Percentiles rank a stretch among this genome's conserved stretches.
Evolutionary conservation across 2,888 invertebrate genomes (phyloP).

Genomic region (Andrena bicolor): DNA sequence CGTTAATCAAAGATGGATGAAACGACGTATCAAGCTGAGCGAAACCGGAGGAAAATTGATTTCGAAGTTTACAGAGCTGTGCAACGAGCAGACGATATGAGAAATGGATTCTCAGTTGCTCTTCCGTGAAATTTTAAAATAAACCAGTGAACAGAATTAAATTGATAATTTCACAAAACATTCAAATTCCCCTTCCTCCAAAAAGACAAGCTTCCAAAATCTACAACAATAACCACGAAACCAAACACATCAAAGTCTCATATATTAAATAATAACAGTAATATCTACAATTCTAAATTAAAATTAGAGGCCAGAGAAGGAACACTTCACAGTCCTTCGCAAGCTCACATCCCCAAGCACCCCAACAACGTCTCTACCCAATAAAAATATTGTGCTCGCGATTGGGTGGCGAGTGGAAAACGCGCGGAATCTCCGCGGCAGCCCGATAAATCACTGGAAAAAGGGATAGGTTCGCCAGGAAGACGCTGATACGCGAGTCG

Average conservation of each 20-base stretch:
- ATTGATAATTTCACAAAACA: too few relatives aligned
- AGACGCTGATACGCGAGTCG: constrained; percentile 37
- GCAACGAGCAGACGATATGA: constrained; percentile 8
- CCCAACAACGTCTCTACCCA: not conserved
- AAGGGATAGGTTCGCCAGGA: constrained; percentile 35
- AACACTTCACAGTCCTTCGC: not conserved
- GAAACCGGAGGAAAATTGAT: constrained; percentile 26
- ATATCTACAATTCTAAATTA: not conserved
- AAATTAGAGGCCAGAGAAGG: not conserved
- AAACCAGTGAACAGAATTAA: too few relatives aligned
- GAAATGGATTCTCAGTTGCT: constrained; percentile 8
- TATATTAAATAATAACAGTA: too few relatives aligned
- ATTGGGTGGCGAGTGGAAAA: constrained; percentile 13
- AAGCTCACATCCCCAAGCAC: not conserved
- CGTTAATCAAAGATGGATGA: constrained; percentile 23
- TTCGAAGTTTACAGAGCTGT: constrained; percentile 10
- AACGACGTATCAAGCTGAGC: not conserved
- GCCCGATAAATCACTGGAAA: constrained; percentile 55
- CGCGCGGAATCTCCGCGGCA: constrained; percentile 26
- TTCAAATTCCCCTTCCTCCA: too few relatives aligned
- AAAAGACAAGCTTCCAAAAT: too few relatives aligned
- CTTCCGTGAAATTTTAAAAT: too few relatives aligned
- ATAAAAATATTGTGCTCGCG: constrained; percentile 17
- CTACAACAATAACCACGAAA: too few relatives aligned
- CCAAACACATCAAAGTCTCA: too few relatives aligned